phyloP scores from a whole-genome alignment of 2,113 vertebrate species.

The Ptyas mucosa region DNA sequence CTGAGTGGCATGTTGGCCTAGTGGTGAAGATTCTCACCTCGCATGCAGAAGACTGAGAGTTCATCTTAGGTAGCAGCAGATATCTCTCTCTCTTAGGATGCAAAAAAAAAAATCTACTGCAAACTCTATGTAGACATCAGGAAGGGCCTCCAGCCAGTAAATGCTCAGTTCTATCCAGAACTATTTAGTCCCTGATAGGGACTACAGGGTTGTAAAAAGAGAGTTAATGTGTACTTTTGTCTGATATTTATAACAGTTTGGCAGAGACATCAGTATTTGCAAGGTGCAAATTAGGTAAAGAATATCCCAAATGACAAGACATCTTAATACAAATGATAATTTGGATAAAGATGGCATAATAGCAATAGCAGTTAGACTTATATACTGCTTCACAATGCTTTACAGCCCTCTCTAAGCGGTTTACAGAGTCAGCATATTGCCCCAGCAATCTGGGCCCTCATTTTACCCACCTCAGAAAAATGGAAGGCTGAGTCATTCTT shows the following conservation, averaged over 20 bases:
- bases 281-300: neutral
- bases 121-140: neutral
- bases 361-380: no score
- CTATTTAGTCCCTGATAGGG: neutral
- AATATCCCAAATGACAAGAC: neutral
- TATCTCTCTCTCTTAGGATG: neutral
- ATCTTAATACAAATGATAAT: neutral
- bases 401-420: no score
- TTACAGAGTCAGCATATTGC: no score
- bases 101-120: neutral
- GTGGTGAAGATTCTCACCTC: neutral
- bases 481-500: no score
- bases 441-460: no score
- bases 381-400: no score
- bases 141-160: neutral
- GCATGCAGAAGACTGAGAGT: neutral
- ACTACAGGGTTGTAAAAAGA: neutral
- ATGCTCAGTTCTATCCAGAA: neutral
- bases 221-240: neutral
- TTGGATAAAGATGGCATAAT: neutral
- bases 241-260: neutral
- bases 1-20: neutral
- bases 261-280: neutral
- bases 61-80: neutral
- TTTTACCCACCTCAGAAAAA: no score